Evolutionary conservation across 2,113 vertebrate genomes (phyloP), one percentile per base, ranked within the genome.

Genomic region (Gila orcuttii): DNA sequence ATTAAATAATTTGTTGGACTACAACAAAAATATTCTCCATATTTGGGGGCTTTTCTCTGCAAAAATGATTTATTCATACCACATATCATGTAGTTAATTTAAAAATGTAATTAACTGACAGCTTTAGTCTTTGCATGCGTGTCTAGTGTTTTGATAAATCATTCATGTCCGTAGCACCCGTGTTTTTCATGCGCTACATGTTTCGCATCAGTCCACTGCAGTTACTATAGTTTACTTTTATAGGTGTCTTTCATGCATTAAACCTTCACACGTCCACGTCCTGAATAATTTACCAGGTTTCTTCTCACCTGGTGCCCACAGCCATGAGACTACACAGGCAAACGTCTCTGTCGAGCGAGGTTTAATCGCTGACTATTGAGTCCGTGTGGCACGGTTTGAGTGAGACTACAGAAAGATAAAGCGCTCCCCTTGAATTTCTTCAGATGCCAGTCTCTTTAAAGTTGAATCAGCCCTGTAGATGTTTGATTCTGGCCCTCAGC

Each of bases 401-500:
- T 80, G 64, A 73, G 52, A 81, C 25, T 62, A 75, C 47, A 81
- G 36, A 59, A 33, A 88, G 83, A 57, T 10, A 55, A 47, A 60
- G 11, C 45, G 21, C 81, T 73, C 45, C 11, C n/a, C 36, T 85
- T 39, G 17, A 85, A 78, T 90, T 86, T 64, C 85, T 84, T 91
- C 69, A 85, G 57, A 15, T 76, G 86, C 77, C 71, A 82, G 50
- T 76, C 52, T 88, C 81, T 90, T 90, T 87, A 82, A 91, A 86
- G 87, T 88, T 52, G 60, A 84, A 89, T 90, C 71, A 69, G 55
- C 85, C 85, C 71, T 87, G 83, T 79, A 83, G 87, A 85, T 86
- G 69, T 90, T 83, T 89, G 86, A 87, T 87, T 88, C 85, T 78
- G 85, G 75, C 87, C 85, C 83, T 89, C 74, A 87, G 85, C 85